Evolutionary conservation across 2,888 invertebrate species (phyloP).

Genomic region (Calameuta pallipes): DNA sequence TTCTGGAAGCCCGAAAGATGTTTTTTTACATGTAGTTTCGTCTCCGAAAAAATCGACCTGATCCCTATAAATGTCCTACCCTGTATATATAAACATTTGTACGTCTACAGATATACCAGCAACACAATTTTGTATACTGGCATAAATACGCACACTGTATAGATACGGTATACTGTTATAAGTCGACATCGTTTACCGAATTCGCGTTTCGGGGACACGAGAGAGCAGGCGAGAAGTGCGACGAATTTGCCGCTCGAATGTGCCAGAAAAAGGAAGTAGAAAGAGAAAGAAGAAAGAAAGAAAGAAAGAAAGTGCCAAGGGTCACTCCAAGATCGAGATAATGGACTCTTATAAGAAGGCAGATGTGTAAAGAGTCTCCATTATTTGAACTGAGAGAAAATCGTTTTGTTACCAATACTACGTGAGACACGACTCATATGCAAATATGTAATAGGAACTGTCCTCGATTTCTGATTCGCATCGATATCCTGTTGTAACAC

Average conservation of each 20-base stretch:
- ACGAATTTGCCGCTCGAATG: constrained; percentile 1
- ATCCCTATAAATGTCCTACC: no score
- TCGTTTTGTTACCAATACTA: constrained; percentile 27
- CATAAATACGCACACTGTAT: not conserved
- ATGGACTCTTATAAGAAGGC: constrained; percentile 7
- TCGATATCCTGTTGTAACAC: constrained; percentile 30
- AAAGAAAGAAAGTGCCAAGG: not conserved
- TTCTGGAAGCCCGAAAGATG: no score
- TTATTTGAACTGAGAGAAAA: constrained; percentile 30
- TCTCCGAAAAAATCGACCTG: no score
- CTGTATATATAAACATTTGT: not conserved
- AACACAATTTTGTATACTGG: not conserved
- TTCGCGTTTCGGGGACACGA: constrained; percentile 9
- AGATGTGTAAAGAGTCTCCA: constrained; percentile 8
- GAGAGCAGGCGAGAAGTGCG: constrained; percentile 6
- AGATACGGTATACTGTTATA: not conserved
- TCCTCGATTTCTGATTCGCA: constrained; percentile 23
- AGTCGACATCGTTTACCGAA: constrained; percentile 7
- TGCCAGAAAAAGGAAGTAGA: not conserved
- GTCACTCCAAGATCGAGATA: not conserved
- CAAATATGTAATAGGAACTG: constrained; percentile 21
- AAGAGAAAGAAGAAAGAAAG: not conserved
- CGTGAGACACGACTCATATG: not conserved
- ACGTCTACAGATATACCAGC: not conserved
- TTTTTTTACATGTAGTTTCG: no score